A percentile compares a stretch with the other conserved stretches of the same genome.
phyloP scores from a whole-genome alignment of 2,888 invertebrate genomes.

The Mamestra brassicae region DNA sequence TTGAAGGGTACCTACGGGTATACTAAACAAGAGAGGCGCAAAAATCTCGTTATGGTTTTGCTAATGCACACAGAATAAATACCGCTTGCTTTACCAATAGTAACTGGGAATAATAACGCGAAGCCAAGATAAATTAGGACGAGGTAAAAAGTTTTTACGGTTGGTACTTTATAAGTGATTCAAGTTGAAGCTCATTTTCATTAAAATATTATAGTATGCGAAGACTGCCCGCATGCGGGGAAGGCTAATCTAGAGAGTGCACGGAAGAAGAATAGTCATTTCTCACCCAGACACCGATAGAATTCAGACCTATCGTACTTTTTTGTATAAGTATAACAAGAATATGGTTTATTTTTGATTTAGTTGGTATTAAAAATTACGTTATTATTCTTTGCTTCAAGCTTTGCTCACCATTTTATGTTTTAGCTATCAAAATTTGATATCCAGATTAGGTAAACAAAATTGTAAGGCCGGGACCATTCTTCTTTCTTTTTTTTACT shows the following conservation, averaged over 20 bases:
- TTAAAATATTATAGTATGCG: not conserved
- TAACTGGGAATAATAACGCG: slow-evolving; percentile 21
- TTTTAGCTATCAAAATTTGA: not conserved
- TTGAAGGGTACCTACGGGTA: slow-evolving; percentile 19
- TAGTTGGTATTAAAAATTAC: no score
- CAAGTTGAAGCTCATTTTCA: slow-evolving; percentile 19
- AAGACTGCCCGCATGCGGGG: not conserved
- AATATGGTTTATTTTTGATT: no score
- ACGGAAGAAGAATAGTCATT: not conserved
- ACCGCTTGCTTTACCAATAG: slow-evolving; percentile 33
- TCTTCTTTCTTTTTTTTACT: no score
- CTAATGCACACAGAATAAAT: slow-evolving; percentile 45
- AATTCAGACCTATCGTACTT: not conserved
- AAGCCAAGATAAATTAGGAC: slow-evolving; percentile 31
- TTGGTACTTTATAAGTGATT: slow-evolving; percentile 24
- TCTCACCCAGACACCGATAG: not conserved
- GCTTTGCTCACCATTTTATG: not conserved
- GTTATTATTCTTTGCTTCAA: no score
- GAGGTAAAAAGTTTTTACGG: slow-evolving; percentile 23
- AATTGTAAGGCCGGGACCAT: not conserved
- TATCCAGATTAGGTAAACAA: no score
- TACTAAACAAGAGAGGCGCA: slow-evolving; percentile 19
- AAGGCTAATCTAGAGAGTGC: not conserved
- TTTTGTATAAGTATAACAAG: not conserved
- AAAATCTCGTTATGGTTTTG: slow-evolving; percentile 16